Conservation (phyloP, 2,888 invertebrate species). For the Torymus texanus region DNA sequence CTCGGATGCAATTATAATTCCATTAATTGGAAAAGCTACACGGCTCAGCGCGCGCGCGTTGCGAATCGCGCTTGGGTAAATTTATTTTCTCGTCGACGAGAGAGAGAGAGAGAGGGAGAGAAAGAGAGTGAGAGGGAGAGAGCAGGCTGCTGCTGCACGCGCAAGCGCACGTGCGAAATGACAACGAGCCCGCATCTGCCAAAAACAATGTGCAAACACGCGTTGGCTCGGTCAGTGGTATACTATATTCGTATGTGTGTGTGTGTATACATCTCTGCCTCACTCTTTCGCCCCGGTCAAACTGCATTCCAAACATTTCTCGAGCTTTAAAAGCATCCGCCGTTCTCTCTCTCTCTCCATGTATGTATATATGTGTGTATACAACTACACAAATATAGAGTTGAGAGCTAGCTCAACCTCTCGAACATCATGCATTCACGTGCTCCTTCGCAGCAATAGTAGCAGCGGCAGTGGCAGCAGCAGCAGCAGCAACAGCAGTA, state of each 20-base stretch:
- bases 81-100: constrained; percentile 22
- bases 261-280: not conserved
- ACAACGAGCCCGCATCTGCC: constrained; percentile 22
- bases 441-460: constrained; percentile 2
- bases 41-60: not conserved
- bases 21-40: constrained; percentile 20
- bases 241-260: not conserved
- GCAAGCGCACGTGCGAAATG: not conserved
- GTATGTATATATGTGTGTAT: not conserved
- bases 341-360: not conserved
- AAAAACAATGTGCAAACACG: constrained; percentile 45
- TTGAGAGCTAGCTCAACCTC: constrained; percentile 14
- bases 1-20: not conserved
- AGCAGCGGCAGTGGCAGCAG: not conserved
- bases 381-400: not conserved
- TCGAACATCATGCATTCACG: constrained; percentile 40
- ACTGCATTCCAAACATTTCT: constrained; percentile 42
- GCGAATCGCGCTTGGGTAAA: constrained; percentile 2
- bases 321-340: constrained; percentile 37
- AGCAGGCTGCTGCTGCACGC: too few relatives aligned
- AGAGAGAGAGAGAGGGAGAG: too few relatives aligned
- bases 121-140: too few relatives aligned
- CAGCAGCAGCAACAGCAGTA: not conserved
- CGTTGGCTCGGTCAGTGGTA: not conserved
- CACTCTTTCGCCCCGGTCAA: constrained; percentile 7